These are phyloP conservation scores for Ctenoplectra terminalis DNA, from an alignment of 1,140 invertebrate species.

Conservation along the genomic window DNA sequence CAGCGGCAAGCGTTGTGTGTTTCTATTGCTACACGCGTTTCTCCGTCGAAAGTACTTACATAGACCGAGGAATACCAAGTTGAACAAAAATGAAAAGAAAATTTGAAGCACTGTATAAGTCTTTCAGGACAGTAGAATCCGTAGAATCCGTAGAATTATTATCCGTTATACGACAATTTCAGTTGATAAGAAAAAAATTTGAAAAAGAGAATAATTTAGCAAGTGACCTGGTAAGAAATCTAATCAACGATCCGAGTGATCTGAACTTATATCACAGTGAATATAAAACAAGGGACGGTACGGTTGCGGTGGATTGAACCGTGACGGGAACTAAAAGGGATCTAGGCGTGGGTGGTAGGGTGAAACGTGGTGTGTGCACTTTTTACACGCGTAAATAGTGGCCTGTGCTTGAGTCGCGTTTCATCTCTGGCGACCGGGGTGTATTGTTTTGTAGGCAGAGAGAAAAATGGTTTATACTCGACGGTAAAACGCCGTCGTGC, in stretches of 20 bases:
- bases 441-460: slow-evolving; percentile 7
- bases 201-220: too few relatives aligned
- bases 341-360: not conserved
- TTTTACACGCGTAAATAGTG: slow-evolving; percentile 13
- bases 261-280: not conserved
- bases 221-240: too few relatives aligned
- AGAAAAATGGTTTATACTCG: slow-evolving; percentile 25
- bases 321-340: not conserved
- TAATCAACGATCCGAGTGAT: too few relatives aligned
- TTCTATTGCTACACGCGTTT: not conserved
- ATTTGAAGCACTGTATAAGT: too few relatives aligned
- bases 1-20: not conserved
- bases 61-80: not conserved
- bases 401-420: slow-evolving; percentile 3
- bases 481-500: not conserved
- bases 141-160: too few relatives aligned
- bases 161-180: too few relatives aligned
- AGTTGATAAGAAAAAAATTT: not conserved
- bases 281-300: not conserved
- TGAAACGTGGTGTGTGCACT: not conserved
- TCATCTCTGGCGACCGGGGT: slow-evolving; percentile 1
- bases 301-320: not conserved
- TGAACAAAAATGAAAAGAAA: not conserved
- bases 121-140: too few relatives aligned
- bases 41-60: not conserved